Base-by-base conservation (phyloP, 1,140 invertebrate genomes). In the Eumeta japonica region DNA sequence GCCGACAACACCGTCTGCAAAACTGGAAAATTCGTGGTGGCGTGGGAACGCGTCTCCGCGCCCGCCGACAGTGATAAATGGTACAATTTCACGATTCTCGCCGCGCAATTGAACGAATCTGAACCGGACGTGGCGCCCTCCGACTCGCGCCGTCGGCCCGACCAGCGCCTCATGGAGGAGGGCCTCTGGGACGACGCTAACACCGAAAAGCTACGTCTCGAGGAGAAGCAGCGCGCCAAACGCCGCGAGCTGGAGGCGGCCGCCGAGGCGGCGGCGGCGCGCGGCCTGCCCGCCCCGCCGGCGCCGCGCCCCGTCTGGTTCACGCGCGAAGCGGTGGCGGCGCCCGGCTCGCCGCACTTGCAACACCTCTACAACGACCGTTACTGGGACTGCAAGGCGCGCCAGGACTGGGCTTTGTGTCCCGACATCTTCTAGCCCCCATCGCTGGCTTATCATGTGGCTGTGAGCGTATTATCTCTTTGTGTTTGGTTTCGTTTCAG, bases 161-260 rank as follows among this genome's bases (percentile, higher is more conserved):
- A 99, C 82, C 95, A 98, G 76, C 83, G 94, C 30, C 81, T 97
- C 28, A 99, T 99, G 96, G 97, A 99, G 73, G 82, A 94, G 39
- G 94, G 93, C 4, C 58, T 79, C 11, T 99, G 96, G 95, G 94
- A 99, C 53, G 92, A 95, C 52, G 96, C 96, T 17, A 99, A 99
- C 76, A 67, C 80, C 10, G 86, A 92, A 57, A 99, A 99, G 55
- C 63, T 88, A 16, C 77, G 88, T 29, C 75, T 99, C 1, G 97
- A 99, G 74, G 95, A 99, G 58, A 97, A 98, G 73, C 97, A 99
- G 75, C 81, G 92, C 37, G 67, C 79, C 13, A 81, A 75, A 28
- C 77, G 92, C 28, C 78, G 88, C 41, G 57, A 80, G 45, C 80
- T 89, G 1, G 94, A 97, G 68, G 62, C 79, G 10, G 86, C 88